Evolutionary conservation across 2,113 vertebrate genomes (phyloP), one percentile per base, ranked within the genome.

Genomic region (Oriolus oriolus): DNA sequence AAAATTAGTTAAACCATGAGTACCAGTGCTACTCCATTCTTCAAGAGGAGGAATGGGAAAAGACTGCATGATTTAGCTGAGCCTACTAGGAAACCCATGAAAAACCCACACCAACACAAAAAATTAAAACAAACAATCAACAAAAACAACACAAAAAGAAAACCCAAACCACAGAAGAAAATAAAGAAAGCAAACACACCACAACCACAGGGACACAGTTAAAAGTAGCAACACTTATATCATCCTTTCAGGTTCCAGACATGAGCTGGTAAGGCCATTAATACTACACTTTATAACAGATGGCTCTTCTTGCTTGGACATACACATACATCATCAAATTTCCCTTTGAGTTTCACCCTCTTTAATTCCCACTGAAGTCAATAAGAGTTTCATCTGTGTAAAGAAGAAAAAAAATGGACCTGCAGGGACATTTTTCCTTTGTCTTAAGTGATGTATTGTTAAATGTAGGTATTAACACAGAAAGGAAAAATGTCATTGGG

Each of bases 251-350:
- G n/a, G 61, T 94, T 94, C 80, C 82, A 94, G 91, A 94, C 85
- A 68, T 27, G 64, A 87, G 50, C 63, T 77, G 44, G 57, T 92
- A 75, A 87, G 50, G 49, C 78, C 70, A 89, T 95, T 92, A 95
- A 89, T 96, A 90, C 57, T 71, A 81, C 41, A 35, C 28, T 86
- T 93, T 82, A 70, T 92, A 97, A 95, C 84, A 92, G 95, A 96
- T 90, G 85, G 86, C n/a, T 7, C 0, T 70, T 95, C 53, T 87
- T 87, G 42, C 42, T 77, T 86, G 83, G 82, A 96, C 95, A 86
- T 95, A 84, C 68, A 84, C 92, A 93, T 92, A 91, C 27, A 94
- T 96, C 91, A 97, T 89, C 65, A 91, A 89, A 95, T 97, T 95
- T 96, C 44, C 65, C 78, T 95, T 84, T 81, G 80, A 90, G 76